Evolutionary conservation across 2,888 invertebrate species (phyloP).

Genomic region (Folsomia candida): DNA sequence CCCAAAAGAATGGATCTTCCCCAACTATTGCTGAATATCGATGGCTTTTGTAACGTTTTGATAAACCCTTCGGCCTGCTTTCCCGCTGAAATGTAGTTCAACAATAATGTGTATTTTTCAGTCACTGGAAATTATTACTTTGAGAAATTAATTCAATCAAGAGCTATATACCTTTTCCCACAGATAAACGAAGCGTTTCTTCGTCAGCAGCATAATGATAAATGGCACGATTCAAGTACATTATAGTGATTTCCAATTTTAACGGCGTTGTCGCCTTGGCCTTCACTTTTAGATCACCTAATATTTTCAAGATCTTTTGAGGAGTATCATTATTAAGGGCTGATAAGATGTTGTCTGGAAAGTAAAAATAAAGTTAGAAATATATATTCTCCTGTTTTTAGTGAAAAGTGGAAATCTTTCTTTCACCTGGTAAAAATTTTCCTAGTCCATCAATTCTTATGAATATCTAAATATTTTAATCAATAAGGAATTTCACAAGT

Average conservation of each 20-base stretch:
- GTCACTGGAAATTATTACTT: not conserved
- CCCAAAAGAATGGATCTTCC: constrained; percentile 16
- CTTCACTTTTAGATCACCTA: constrained; percentile 40
- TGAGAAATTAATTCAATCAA: not conserved
- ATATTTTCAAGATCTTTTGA: constrained; percentile 42
- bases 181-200: constrained; percentile 17
- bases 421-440: constrained; percentile 17
- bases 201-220: constrained; percentile 44
- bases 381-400: no score
- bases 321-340: constrained; percentile 25
- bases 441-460: constrained; percentile 46
- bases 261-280: constrained; percentile 22
- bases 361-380: no score
- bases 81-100: not conserved
- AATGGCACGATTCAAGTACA: constrained; percentile 38
- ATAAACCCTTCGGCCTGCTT: not conserved
- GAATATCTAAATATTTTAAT: constrained; percentile 34
- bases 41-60: not conserved
- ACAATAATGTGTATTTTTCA: no score
- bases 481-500: not conserved
- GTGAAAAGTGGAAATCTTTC: no score
- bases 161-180: not conserved
- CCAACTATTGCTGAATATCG: not conserved
- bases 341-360: constrained; percentile 21
- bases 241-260: constrained; percentile 38